These are phyloP conservation scores for Eucidaris tribuloides DNA, from an alignment of 35 echinoderm and acorn worm species.

Conservation along the genomic window DNA sequence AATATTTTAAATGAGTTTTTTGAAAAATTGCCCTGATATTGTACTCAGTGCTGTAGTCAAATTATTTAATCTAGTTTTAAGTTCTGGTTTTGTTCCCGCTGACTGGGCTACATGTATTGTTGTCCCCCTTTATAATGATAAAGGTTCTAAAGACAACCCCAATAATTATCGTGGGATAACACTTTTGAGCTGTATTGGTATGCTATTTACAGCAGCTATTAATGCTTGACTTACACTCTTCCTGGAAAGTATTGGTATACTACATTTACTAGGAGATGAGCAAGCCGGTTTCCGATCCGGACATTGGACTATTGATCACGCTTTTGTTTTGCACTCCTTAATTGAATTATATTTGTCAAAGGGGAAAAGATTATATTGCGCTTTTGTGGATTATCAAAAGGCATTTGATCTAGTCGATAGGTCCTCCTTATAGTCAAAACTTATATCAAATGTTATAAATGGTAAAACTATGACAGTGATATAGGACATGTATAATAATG, in stretches of 20 bases:
- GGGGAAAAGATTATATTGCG: too few relatives aligned
- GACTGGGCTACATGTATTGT: slow-evolving; percentile 19
- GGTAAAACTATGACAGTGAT: slow-evolving; percentile 27
- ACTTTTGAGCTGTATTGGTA: slow-evolving; percentile 32
- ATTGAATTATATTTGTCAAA: slow-evolving; percentile 7
- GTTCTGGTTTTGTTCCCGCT: slow-evolving; percentile 16
- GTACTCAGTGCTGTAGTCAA: background rate
- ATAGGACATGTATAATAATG: slow-evolving; percentile 16
- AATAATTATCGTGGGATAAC: slow-evolving; percentile 43
- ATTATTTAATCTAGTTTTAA: slow-evolving; percentile 16
- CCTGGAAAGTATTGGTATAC: slow-evolving; percentile 7
- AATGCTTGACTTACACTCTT: background rate
- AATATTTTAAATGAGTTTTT: slow-evolving; percentile 30
- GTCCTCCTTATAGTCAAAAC: slow-evolving; percentile 13
- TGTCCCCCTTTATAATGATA: slow-evolving; percentile 35
- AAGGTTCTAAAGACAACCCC: slow-evolving; percentile 20
- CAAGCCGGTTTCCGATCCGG: slow-evolving; percentile 23
- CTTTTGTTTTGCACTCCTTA: slow-evolving; percentile 7
- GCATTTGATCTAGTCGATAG: slow-evolving; percentile 30
- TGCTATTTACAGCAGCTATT: slow-evolving; percentile 24
- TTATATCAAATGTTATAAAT: slow-evolving; percentile 33
- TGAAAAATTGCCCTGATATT: slow-evolving; percentile 18
- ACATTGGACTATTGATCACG: slow-evolving; percentile 14
- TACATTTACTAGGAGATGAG: slow-evolving; percentile 11
- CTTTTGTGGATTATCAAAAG: slow-evolving; percentile 33